phyloP scores from a whole-genome alignment of 2,888 invertebrate genomes.

The Oxycera nigricornis region DNA sequence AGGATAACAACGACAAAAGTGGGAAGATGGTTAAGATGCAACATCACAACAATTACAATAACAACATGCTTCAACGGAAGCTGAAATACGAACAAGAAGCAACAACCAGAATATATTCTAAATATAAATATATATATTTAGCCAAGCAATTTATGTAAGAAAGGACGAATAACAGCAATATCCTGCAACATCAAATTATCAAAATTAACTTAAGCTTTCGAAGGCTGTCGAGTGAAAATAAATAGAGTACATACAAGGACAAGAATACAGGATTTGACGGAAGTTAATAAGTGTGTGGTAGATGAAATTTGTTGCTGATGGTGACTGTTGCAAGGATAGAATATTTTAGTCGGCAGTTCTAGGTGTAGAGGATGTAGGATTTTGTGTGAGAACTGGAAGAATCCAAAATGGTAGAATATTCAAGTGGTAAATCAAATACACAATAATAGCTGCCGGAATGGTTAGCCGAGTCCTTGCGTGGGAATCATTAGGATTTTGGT shows the following conservation, averaged over 20 bases:
- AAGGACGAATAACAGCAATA: background rate
- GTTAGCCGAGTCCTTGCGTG: too few species aligned
- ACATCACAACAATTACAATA: background rate
- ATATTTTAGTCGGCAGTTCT: too few species aligned
- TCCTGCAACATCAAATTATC: conserved; percentile 25
- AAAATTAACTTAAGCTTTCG: conserved; percentile 20
- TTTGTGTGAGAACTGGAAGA: too few species aligned
- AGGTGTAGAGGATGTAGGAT: too few species aligned
- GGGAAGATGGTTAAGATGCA: background rate
- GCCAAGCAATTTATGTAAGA: background rate
- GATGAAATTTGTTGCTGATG: too few species aligned
- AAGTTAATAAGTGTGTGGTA: background rate
- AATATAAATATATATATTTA: background rate
- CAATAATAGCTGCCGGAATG: too few species aligned
- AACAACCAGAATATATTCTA: background rate
- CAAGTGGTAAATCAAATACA: too few species aligned
- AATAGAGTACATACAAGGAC: background rate
- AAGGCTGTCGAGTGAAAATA: conserved; percentile 5
- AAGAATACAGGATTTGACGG: background rate
- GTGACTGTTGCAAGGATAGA: too few species aligned
- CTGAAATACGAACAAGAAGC: background rate
- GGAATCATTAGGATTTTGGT: too few species aligned
- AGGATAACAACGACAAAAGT: background rate
- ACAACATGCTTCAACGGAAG: background rate
- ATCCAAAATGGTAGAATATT: too few species aligned